Conservation (phyloP, 2,888 invertebrate genomes). For the Dicyrtoma fusca region DNA sequence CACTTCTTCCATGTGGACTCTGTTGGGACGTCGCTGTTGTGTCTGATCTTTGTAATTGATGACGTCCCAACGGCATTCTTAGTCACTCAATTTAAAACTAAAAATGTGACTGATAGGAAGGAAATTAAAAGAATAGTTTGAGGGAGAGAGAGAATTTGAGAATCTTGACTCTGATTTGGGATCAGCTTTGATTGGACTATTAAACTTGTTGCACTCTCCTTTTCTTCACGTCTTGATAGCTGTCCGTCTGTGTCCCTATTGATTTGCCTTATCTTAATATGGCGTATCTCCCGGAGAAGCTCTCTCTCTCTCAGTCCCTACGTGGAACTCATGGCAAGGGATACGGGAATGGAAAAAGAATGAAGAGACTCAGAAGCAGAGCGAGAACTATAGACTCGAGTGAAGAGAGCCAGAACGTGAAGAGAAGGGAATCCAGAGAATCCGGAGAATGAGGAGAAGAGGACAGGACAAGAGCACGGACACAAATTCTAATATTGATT, state of each 20-base stretch:
- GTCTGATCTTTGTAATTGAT: conserved; percentile 48
- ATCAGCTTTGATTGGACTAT: too few species aligned
- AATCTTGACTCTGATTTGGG: too few species aligned
- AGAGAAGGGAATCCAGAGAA: background rate
- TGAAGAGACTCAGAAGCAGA: too few species aligned
- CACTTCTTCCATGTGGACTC: conserved; percentile 10
- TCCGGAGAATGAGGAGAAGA: background rate
- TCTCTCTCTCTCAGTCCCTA: background rate
- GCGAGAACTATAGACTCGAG: too few species aligned
- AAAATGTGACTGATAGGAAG: too few species aligned
- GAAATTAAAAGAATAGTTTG: too few species aligned
- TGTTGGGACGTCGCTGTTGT: conserved; percentile 48
- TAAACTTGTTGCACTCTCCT: too few species aligned
- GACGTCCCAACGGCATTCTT: conserved; percentile 39
- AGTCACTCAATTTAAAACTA: too few species aligned
- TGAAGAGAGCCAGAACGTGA: too few species aligned
- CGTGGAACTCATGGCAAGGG: too few species aligned
- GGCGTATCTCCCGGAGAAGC: conserved; percentile 24
- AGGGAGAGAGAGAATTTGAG: too few species aligned
- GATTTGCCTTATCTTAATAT: conserved; percentile 27
- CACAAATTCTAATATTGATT: conserved; percentile 11
- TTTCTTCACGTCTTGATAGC: background rate
- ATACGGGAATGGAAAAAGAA: too few species aligned
- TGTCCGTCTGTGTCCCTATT: conserved; percentile 13
- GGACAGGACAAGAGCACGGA: background rate